Base-by-base conservation (phyloP, 1,140 invertebrate species). In the Bombus cullumanus region DNA sequence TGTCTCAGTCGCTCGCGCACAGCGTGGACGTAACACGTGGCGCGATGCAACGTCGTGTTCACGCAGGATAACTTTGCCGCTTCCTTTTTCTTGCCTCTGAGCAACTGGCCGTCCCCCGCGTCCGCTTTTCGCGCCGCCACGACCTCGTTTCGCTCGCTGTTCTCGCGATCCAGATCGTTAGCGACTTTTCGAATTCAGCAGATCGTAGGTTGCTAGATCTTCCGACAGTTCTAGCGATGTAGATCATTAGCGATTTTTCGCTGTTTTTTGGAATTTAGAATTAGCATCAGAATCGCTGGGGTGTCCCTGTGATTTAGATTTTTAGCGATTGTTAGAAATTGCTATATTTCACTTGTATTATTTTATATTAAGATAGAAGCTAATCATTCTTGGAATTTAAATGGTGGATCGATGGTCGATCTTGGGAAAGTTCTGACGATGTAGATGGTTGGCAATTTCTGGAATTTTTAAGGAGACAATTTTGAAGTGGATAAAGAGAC, bases 41-140 rank as follows among this genome's bases (percentile, higher is more conserved):
- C 57, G 80, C 80, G 76, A 89, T 78, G 75, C 59, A 79, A 53
- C 76, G 41, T n/a, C n/a, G 85, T 31, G 62, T 78, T 88, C 69
- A 85, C 88, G 75, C 83, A 72, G 76, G 31, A 79, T 79, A 72
- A 72, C 76, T 47, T 62, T 5, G 74, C 22, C 66, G 76, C 68
- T 80, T 85, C 76, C 83, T 85, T 78, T 34, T 84, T 84, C 82
- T 78, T 84, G n/a, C 47, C 9, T 0, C 18, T n/a, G 18, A 22
- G 47, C 47, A 53, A 22, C 31, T n/a, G 43, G 43, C 62, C 66
- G 10, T 28, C 8, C n/a, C 53, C n/a, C 31, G n/a, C 41, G 37
- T 28, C 53, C 47, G 59, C 9, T 34, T 72, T 71, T 73, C 76
- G 47, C 34, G 34, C 43, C 43, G n/a, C 59, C 39, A 25, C 37